A percentile compares a stretch with the other conserved stretches of the same genome.
Conservation (phyloP, 2,888 invertebrate species). For the Calameuta idolon region DNA sequence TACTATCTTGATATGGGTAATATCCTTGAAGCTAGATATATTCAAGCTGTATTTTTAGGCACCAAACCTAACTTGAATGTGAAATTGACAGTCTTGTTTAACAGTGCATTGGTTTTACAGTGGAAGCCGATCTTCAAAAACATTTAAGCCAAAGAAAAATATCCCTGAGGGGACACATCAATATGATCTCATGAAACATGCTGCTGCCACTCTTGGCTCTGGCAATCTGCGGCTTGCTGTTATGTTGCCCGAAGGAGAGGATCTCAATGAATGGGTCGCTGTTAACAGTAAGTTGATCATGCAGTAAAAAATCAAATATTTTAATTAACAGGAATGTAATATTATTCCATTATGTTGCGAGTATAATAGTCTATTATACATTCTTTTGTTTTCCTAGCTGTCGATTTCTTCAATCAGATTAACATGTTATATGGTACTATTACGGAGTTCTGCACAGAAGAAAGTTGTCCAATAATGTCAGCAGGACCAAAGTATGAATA, state of each 20-base stretch:
- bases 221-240: constrained; percentile 97
- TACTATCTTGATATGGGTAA: background rate
- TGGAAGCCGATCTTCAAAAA: constrained; percentile 93
- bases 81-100: no score
- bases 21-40: no score
- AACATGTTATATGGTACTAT: constrained; percentile 99
- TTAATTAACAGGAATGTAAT: background rate
- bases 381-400: constrained; percentile 76
- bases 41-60: no score
- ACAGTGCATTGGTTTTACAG: constrained; percentile 65
- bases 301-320: background rate
- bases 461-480: constrained; percentile 97
- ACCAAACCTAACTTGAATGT: no score
- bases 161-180: constrained; percentile 99
- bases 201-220: constrained; percentile 97
- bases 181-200: constrained; percentile 99
- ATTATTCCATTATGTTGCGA: no score
- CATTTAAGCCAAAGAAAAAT: constrained; percentile 98
- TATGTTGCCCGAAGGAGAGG: constrained; percentile 97
- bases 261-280: constrained; percentile 99
- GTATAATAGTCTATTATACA: background rate
- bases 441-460: constrained; percentile 99
- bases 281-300: constrained; percentile 90
- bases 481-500: constrained; percentile 99
- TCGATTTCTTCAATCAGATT: constrained; percentile 99